Percentiles rank a stretch among this genome's conserved stretches.
Evolutionary conservation across 2,113 vertebrate species (phyloP).

Genomic region (Micronisus gabar): DNA sequence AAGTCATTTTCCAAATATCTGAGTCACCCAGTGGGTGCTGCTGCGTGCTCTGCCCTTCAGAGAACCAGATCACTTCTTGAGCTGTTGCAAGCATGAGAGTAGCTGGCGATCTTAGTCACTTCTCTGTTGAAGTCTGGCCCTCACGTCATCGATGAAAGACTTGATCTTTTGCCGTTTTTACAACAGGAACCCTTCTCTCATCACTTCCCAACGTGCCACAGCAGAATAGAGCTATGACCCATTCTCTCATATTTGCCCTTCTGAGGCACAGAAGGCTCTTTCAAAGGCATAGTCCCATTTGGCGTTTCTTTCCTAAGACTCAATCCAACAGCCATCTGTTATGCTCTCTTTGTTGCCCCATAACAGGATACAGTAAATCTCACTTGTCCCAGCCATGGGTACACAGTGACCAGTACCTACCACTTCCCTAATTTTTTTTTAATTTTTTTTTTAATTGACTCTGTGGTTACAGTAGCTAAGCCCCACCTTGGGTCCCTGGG

Average conservation of each 20-base stretch:
- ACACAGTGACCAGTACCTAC: background rate
- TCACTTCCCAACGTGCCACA: background rate
- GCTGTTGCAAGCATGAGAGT: background rate
- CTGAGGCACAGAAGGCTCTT: background rate
- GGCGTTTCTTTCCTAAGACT: background rate
- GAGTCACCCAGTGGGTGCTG: background rate
- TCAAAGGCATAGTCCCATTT: background rate
- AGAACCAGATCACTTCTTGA: background rate
- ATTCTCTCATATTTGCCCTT: background rate
- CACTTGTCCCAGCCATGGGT: background rate
- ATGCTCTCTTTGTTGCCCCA: background rate
- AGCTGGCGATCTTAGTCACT: constrained; percentile 15
- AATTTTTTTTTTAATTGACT: background rate
- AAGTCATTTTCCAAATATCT: background rate
- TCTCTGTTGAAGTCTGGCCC: background rate
- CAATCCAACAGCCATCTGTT: background rate
- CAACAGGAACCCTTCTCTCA: constrained; percentile 34
- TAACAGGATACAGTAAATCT: background rate
- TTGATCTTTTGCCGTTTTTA: background rate
- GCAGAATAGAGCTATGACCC: constrained; percentile 13
- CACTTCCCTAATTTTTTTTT: background rate
- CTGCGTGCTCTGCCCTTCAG: fast-evolving
- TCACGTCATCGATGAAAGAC: background rate
- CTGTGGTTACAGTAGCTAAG: background rate
- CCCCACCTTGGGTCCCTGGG: background rate